phyloP scores from a whole-genome alignment of 2,888 invertebrate genomes.

The Dicyrtoma fusca region DNA sequence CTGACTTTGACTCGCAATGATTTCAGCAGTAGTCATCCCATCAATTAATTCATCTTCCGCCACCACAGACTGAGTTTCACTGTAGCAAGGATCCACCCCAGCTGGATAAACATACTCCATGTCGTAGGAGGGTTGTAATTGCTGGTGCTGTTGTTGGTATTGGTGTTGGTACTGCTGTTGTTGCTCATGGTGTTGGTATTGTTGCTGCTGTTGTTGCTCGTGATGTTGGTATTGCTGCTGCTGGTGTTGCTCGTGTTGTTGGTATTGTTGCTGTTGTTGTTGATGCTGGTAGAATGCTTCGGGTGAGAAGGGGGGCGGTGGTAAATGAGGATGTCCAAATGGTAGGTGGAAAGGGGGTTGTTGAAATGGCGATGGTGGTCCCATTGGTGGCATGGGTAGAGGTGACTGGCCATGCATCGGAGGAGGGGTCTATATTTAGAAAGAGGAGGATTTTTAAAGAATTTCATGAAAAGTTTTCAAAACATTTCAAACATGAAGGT shows the following conservation, averaged over 20 bases:
- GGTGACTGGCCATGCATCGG: constrained; percentile 14
- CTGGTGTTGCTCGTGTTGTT: no score
- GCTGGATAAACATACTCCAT: constrained; percentile 55
- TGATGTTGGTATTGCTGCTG: no score
- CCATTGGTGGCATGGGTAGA: constrained; percentile 5
- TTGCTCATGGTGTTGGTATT: no score
- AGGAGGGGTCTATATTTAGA: constrained; percentile 24
- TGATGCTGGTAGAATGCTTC: no score
- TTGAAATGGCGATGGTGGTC: constrained; percentile 10
- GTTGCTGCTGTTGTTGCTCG: no score
- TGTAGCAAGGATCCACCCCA: constrained; percentile 44
- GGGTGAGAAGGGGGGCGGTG: constrained; percentile 30
- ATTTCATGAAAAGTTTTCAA: background rate
- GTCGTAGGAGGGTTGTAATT: constrained; percentile 54
- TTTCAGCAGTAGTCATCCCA: constrained; percentile 83
- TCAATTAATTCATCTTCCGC: constrained; percentile 64
- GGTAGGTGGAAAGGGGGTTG: no score
- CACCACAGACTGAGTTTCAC: background rate
- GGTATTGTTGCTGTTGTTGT: no score
- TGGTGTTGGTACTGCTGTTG: background rate
- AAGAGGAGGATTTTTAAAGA: no score
- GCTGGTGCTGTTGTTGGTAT: background rate
- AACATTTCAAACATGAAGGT: background rate
- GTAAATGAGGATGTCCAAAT: constrained; percentile 10
- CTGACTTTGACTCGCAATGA: constrained; percentile 90